Evolutionary conservation across 2,888 invertebrate species (phyloP).

Genomic region (Hirtodrosophila duncani): DNA sequence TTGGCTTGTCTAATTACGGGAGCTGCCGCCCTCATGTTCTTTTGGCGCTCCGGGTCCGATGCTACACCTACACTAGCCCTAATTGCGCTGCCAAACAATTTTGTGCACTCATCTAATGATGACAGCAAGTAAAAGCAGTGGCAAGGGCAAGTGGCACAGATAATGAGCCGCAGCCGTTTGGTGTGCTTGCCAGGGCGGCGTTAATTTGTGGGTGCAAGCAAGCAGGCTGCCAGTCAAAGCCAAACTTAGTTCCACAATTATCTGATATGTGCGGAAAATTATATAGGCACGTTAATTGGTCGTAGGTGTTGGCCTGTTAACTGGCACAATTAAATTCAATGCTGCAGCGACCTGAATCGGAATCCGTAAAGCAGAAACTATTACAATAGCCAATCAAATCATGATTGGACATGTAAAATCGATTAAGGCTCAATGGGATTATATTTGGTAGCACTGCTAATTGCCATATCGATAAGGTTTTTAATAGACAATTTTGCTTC

Average conservation of each 20-base stretch:
- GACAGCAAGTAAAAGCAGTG: slow-evolving; percentile 10
- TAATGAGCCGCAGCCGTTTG: slow-evolving; percentile 63
- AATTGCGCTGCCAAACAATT: slow-evolving; percentile 55
- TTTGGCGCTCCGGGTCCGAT: slow-evolving; percentile 11
- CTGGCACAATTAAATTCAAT: slow-evolving; percentile 51
- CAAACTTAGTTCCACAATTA: slow-evolving; percentile 53
- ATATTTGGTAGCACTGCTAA: too few species aligned
- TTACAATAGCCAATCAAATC: neutral
- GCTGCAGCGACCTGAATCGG: slow-evolving; percentile 50
- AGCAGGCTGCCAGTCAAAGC: slow-evolving; percentile 1
- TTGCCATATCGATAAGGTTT: too few species aligned
- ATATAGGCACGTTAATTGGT: slow-evolving; percentile 54
- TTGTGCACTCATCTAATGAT: slow-evolving; percentile 44
- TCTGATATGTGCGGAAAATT: slow-evolving; percentile 51
- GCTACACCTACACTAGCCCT: slow-evolving; percentile 32
- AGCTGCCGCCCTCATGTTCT: slow-evolving; percentile 4
- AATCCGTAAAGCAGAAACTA: slow-evolving; percentile 23
- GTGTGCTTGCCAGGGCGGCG: slow-evolving; percentile 40
- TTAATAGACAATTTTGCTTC: too few species aligned
- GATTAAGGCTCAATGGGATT: too few species aligned
- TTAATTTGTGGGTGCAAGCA: slow-evolving; percentile 46
- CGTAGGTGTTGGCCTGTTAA: slow-evolving; percentile 42
- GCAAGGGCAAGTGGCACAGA: slow-evolving; percentile 16
- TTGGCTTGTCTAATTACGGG: slow-evolving; percentile 49
- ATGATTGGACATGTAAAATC: too few species aligned